Evolutionary conservation across 1,140 invertebrate species (phyloP), one percentile per base, ranked within the genome.

Genomic region (Dendrolimus kikuchii): DNA sequence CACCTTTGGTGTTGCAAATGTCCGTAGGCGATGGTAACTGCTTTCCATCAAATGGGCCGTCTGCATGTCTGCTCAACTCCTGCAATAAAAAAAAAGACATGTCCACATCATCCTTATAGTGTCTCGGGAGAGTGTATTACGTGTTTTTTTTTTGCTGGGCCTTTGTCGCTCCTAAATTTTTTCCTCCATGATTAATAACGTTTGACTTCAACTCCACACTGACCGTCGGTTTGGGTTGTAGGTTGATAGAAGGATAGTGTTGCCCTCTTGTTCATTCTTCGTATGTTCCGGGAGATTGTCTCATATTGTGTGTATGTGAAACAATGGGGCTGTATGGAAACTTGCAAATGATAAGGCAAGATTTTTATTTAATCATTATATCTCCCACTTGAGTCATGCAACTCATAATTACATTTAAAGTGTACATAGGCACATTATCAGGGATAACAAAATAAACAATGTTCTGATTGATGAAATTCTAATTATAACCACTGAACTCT

Each of bases 381-480:
- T 80, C 74, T 82, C 76, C 79, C 79, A 85, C 60, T 76, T 10
- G 23, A 45, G 37, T 42, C 50, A 42, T 36, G 38, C 38, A 42
- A 42, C 50, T 51, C 50, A 38, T 70, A 68, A 74, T 79, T 71
- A 81, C 71, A 41, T 10, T 67, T 63, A 73, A n/a, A 62, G 62
- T 59, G 67, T 78, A 84, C 70, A 80, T 66, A 81, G 76, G 75
- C 78, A 81, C 70, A 85, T 75, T 66, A 64, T 75, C 69, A 79
- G 77, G 82, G 78, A 81, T 82, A 83, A 80, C 80, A 82, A 86
- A 83, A 82, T 82, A 86, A 86, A 86, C 83, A 82, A 82, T 81
- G 76, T 82, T 80, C 66, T 73, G 72, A 77, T 86, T 81, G 71
- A 77, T 82, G 80, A 83, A 79, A 77, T 71, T 85, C 81, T 85